A percentile compares a stretch with the other conserved stretches of the same genome.
Conservation (phyloP, 2,797 vertebrate species). For the Gymnodraco acuticeps region DNA sequence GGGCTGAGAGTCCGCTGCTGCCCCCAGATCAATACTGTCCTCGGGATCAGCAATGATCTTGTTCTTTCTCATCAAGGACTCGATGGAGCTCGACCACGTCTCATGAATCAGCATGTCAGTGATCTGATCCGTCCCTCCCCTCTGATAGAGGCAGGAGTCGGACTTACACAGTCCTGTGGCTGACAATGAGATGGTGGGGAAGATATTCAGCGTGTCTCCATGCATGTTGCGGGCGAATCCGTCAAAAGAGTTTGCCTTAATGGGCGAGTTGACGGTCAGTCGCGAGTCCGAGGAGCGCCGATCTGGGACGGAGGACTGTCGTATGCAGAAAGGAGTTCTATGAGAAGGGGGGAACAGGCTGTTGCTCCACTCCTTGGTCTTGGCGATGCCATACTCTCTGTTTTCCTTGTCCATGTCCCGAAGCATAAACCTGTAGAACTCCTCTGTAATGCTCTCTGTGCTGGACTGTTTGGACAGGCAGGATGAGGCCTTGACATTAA, state of each 20-base stretch:
- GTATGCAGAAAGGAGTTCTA: slow-evolving; percentile 89
- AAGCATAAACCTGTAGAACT: slow-evolving; percentile 98
- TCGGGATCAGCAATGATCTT: slow-evolving; percentile 91
- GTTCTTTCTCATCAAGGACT: slow-evolving; percentile 97
- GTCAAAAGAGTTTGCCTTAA: slow-evolving; percentile 97
- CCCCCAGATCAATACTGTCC: slow-evolving; percentile 82
- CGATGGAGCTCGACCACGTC: slow-evolving; percentile 96
- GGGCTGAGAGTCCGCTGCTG: slow-evolving; percentile 80
- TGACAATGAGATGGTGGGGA: slow-evolving; percentile 84
- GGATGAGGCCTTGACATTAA: slow-evolving; percentile 87
- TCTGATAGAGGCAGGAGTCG: slow-evolving; percentile 95
- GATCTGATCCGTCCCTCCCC: slow-evolving; percentile 91
- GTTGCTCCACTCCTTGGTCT: slow-evolving; percentile 92
- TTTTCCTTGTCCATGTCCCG: slow-evolving; percentile 93
- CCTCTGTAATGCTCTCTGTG: slow-evolving; percentile 98
- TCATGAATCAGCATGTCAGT: slow-evolving; percentile 97
- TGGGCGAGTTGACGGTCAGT: slow-evolving; percentile 90
- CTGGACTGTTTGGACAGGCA: slow-evolving; percentile 98
- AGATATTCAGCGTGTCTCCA: slow-evolving; percentile 88
- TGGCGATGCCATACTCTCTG: slow-evolving; percentile 85
- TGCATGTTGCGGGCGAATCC: slow-evolving; percentile 90
- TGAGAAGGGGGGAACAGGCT: slow-evolving; percentile 89
- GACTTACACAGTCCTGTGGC: slow-evolving; percentile 93
- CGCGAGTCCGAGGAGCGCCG: slow-evolving; percentile 89
- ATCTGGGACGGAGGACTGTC: slow-evolving; percentile 95